phyloP scores from a whole-genome alignment of 2,113 vertebrate genomes.

The Melanerpes formicivorus region DNA sequence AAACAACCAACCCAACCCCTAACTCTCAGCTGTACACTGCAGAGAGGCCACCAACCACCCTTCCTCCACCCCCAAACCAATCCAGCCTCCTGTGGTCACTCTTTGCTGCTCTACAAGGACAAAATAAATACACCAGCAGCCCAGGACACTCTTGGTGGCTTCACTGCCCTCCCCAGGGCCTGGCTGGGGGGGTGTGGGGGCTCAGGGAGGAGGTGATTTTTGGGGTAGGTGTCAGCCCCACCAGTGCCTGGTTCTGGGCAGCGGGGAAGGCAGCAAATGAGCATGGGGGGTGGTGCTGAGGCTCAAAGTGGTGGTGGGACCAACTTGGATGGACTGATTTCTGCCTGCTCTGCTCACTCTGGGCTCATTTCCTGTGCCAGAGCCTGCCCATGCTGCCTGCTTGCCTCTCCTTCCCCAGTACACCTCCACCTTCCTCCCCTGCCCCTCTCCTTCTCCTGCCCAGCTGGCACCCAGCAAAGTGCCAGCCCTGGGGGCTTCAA shows the following conservation, averaged over 20 bases:
- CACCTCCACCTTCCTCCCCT: not conserved
- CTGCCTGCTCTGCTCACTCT: not conserved
- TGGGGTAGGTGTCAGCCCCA: not conserved
- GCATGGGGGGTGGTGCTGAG: not conserved
- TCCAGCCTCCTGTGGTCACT: not conserved
- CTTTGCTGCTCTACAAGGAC: constrained; percentile 22
- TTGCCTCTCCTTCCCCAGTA: not conserved
- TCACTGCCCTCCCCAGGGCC: not conserved
- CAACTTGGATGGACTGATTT: not conserved
- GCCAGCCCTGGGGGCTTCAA: not conserved
- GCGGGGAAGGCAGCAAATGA: not conserved
- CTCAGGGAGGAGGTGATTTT: not conserved
- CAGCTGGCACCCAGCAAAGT: no score
- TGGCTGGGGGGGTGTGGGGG: not conserved
- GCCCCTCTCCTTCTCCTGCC: not conserved
- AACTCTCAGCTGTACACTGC: constrained; percentile 52
- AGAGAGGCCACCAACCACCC: constrained; percentile 9
- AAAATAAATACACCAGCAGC: not conserved
- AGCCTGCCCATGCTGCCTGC: not conserved
- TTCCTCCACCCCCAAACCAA: not conserved
- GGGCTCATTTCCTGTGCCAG: not conserved
- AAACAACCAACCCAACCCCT: not conserved
- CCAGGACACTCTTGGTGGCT: not conserved
- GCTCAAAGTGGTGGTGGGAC: not conserved
- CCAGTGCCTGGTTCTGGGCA: not conserved